Percentiles rank a stretch among this genome's conserved stretches.
Conservation (phyloP, 2,888 invertebrate species). For the Hirudinaria manillensis region DNA sequence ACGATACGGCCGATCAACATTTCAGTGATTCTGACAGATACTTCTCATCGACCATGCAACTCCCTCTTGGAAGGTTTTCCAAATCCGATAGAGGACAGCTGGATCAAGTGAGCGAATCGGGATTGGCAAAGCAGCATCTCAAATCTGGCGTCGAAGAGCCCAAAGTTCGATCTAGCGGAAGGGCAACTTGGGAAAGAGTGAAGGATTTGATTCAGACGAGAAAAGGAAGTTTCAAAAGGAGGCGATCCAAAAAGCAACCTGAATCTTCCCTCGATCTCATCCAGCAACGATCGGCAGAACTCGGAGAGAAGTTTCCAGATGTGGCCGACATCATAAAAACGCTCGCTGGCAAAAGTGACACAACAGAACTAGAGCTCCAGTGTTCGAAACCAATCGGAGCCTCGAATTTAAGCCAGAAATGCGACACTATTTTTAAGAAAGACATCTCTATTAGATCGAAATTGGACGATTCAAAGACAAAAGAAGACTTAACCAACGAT, state of each 20-base stretch:
- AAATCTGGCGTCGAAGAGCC: not conserved
- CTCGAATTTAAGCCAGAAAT: not conserved
- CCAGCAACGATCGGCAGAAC: not conserved
- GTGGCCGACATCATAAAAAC: not conserved
- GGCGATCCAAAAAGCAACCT: not conserved
- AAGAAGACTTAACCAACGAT: not conserved
- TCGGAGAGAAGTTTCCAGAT: not conserved
- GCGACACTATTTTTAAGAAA: not conserved
- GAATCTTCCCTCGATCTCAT: not conserved
- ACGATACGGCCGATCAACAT: not conserved
- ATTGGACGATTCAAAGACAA: not conserved
- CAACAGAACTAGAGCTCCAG: not conserved
- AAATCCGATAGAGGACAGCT: not conserved
- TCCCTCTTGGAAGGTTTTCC: too few relatives aligned
- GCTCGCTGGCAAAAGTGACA: not conserved
- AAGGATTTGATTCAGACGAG: conserved; percentile 26
- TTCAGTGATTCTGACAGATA: not conserved
- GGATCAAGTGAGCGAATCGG: not conserved
- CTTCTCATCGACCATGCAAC: not conserved
- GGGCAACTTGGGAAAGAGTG: conserved; percentile 21
- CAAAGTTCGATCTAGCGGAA: not conserved
- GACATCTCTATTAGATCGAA: not conserved
- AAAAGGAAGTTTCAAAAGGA: conserved; percentile 19
- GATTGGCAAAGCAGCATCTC: not conserved
- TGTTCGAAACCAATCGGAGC: too few relatives aligned